Percentiles rank a stretch among this genome's conserved stretches.
Evolutionary conservation across 2,113 vertebrate species (phyloP).

Genomic region (Oxygymnocypris stewartii): DNA sequence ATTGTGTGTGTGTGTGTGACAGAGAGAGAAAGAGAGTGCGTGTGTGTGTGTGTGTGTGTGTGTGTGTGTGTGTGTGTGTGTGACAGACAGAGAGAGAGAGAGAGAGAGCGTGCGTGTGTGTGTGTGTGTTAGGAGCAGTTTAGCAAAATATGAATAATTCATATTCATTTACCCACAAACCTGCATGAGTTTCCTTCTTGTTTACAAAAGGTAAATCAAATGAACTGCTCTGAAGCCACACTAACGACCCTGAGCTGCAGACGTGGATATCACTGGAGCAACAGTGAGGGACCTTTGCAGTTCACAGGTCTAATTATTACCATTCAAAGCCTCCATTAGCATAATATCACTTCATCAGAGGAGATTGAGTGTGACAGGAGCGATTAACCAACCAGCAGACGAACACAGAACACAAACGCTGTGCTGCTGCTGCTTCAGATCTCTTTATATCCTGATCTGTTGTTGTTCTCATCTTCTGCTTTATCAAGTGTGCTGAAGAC

Average conservation of each 20-base stretch:
- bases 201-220: too few relatives aligned
- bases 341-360: constrained; percentile 23
- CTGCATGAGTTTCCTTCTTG: too few relatives aligned
- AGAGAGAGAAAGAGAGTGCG: too few relatives aligned
- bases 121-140: too few relatives aligned
- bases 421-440: background rate
- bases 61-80: too few relatives aligned
- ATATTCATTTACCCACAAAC: too few relatives aligned
- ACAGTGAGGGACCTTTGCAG: constrained; percentile 26
- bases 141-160: too few relatives aligned
- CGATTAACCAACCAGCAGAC: background rate
- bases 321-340: constrained; percentile 38
- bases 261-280: background rate
- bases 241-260: background rate
- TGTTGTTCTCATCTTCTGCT: background rate
- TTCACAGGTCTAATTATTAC: constrained; percentile 41
- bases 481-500: background rate
- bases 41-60: too few relatives aligned
- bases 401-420: too few relatives aligned
- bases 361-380: background rate
- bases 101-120: too few relatives aligned
- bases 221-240: background rate
- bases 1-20: too few relatives aligned
- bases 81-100: too few relatives aligned
- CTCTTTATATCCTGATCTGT: background rate